Evolutionary conservation across 2,797 vertebrate species (phyloP).

Genomic region (Hephaestus fuliginosus): DNA sequence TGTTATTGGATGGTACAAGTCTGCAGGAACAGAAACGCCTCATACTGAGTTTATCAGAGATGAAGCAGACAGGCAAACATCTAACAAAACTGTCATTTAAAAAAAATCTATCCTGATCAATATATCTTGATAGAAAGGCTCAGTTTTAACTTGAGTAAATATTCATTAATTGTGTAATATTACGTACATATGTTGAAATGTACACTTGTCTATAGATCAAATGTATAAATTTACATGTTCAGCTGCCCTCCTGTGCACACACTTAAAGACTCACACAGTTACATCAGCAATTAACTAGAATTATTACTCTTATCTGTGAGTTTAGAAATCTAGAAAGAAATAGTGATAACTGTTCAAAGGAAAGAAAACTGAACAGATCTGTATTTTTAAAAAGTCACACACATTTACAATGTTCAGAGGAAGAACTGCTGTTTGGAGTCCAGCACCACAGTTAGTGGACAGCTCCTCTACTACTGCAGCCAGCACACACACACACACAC

Average conservation of each 20-base stretch:
- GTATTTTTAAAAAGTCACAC: too few species aligned
- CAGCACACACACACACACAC: not conserved
- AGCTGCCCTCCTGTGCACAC: not conserved
- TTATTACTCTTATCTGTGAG: not conserved
- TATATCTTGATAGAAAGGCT: too few species aligned
- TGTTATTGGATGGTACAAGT: not conserved
- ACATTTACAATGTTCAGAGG: not conserved
- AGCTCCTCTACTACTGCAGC: conserved; percentile 49
- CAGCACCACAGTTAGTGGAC: conserved; percentile 63
- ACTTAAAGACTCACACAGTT: too few species aligned
- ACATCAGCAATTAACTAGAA: too few species aligned
- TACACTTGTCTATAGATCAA: too few species aligned
- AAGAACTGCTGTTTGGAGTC: conserved; percentile 17
- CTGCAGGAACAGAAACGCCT: not conserved
- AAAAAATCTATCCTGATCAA: not conserved
- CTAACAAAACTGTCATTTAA: not conserved
- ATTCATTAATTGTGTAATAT: not conserved
- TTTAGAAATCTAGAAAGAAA: not conserved
- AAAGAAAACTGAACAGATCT: not conserved
- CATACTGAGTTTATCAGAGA: not conserved
- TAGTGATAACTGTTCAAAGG: not conserved
- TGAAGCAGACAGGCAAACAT: not conserved
- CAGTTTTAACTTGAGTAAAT: not conserved
- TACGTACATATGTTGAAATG: not conserved
- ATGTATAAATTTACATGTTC: not conserved